Evolutionary conservation across 1,140 invertebrate genomes (phyloP).

Genomic region (Cheumatopsyche charites): DNA sequence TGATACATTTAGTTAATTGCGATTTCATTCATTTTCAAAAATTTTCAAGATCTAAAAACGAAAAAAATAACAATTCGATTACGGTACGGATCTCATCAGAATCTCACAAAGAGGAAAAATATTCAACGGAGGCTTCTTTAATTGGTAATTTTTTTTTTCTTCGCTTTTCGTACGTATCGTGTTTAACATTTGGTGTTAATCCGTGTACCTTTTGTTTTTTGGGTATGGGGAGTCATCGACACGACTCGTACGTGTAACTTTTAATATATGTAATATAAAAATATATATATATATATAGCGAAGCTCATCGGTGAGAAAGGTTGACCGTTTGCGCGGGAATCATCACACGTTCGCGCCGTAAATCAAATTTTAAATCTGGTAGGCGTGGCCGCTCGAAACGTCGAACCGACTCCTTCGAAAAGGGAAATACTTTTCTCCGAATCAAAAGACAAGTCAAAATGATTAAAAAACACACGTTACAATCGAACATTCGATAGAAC

Average conservation of each 20-base stretch:
- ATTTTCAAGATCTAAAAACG: too few relatives aligned
- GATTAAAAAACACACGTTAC: too few relatives aligned
- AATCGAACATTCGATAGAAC: too few relatives aligned
- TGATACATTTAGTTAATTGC: too few relatives aligned
- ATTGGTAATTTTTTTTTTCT: too few relatives aligned
- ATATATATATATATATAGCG: too few relatives aligned
- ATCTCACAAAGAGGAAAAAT: too few relatives aligned
- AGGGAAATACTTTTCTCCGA: conserved; percentile 2
- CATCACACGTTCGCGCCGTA: conserved; percentile 38
- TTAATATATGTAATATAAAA: too few relatives aligned
- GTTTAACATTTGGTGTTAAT: conserved; percentile 21
- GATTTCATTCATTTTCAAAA: too few relatives aligned
- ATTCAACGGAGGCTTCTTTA: too few relatives aligned
- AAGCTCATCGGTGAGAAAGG: conserved; percentile 33
- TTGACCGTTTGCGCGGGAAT: conserved; percentile 33
- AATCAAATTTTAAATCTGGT: conserved; percentile 41
- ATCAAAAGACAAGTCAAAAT: not conserved
- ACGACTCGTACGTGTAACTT: not conserved
- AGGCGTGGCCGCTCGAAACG: conserved; percentile 13
- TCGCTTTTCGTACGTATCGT: not conserved
- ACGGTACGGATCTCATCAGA: too few relatives aligned
- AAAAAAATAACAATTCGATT: too few relatives aligned
- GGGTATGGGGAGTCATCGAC: conserved; percentile 1
- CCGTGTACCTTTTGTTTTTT: conserved; percentile 25
- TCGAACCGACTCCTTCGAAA: conserved; percentile 18